These are phyloP conservation scores for Acrobeloides nanus DNA, from an alignment of 2,888 invertebrate genomes.

Conservation along the genomic window DNA sequence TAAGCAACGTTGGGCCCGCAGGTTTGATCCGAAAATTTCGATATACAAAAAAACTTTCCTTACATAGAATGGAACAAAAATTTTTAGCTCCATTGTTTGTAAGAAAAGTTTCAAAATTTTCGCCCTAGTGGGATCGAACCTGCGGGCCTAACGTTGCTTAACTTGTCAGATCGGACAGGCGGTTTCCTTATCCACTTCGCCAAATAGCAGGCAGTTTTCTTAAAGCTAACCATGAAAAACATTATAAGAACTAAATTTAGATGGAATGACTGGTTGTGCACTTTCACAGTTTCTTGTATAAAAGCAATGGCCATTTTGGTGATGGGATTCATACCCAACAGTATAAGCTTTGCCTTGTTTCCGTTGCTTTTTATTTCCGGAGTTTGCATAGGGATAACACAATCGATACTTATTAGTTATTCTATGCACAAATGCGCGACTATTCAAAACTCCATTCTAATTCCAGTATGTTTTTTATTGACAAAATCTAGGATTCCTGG, in stretches of 20 bases:
- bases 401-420: constrained; percentile 4
- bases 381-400: constrained; percentile 4
- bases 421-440: background rate
- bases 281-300: constrained; percentile 6
- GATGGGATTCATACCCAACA: background rate
- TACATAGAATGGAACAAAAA: too few species aligned
- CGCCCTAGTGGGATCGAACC: too few species aligned
- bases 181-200: too few species aligned
- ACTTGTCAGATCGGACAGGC: too few species aligned
- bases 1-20: too few species aligned
- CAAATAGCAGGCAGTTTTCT: too few species aligned
- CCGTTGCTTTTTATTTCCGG: constrained; percentile 7
- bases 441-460: constrained; percentile 1
- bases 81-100: too few species aligned
- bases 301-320: constrained; percentile 4
- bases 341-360: constrained; percentile 7
- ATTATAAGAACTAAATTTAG: constrained; percentile 9
- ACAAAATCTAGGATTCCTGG: too few species aligned
- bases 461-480: constrained; percentile 12
- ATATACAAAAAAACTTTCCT: background rate
- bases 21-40: too few species aligned
- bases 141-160: too few species aligned
- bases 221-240: too few species aligned
- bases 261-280: constrained; percentile 9
- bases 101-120: too few species aligned